Percentiles rank a stretch among this genome's conserved stretches.
Conservation (phyloP, 2,797 vertebrate genomes). For the Scolopax bukidnonensis region DNA sequence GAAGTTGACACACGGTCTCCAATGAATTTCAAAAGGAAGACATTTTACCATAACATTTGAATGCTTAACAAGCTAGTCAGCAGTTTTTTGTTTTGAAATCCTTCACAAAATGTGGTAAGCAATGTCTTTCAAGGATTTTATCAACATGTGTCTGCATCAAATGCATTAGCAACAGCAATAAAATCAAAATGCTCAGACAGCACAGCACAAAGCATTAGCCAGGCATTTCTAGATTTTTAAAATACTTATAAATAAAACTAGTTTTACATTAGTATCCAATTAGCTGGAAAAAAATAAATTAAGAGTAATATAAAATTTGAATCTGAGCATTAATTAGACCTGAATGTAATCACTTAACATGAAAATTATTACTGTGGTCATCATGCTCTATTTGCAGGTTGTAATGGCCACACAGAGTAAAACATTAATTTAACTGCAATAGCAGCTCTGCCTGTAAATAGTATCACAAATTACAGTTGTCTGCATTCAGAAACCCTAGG, state of each 20-base stretch:
- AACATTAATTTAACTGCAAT: constrained; percentile 33
- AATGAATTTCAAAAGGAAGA: not conserved
- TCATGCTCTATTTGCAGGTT: constrained; percentile 50
- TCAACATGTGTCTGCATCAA: not conserved
- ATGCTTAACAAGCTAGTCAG: not conserved
- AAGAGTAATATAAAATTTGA: not conserved
- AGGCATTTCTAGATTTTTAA: not conserved
- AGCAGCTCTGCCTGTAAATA: constrained; percentile 6
- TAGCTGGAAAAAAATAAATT: not conserved
- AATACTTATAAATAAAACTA: constrained; percentile 5
- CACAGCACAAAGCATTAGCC: not conserved
- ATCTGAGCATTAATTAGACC: not conserved
- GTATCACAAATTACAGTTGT: constrained; percentile 24
- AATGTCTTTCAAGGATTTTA: constrained; percentile 50
- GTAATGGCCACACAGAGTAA: constrained; percentile 6
- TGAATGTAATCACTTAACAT: not conserved
- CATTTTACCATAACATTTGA: constrained; percentile 21
- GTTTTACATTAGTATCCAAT: constrained; percentile 13
- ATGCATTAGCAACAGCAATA: constrained; percentile 27
- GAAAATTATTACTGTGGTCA: constrained; percentile 1
- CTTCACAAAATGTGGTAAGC: not conserved
- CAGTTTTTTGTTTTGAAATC: constrained; percentile 18
- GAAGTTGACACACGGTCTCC: not conserved
- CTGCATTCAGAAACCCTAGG: constrained; percentile 17
- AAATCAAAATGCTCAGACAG: constrained; percentile 19